Percentiles rank a stretch among this genome's conserved stretches.
Conservation (phyloP, 2,113 vertebrate genomes). For the Myotis lucifugus region DNA sequence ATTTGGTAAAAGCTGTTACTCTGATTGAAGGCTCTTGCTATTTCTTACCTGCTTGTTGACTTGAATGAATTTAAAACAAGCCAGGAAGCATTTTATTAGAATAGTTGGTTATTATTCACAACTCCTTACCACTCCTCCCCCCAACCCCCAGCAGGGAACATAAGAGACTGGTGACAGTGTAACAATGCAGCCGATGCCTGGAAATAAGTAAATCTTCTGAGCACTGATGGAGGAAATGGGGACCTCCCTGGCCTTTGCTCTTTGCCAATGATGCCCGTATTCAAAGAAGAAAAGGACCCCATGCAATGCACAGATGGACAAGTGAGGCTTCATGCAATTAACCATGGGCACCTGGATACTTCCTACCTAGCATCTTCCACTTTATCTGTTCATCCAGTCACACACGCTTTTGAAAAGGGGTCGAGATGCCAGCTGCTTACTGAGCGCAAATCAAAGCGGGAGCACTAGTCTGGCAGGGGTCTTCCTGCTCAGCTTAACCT, state of each 20-base stretch:
- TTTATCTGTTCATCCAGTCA: constrained; percentile 68
- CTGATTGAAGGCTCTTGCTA: not conserved
- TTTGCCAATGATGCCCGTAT: not conserved
- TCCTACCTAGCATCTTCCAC: constrained; percentile 52
- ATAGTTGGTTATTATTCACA: constrained; percentile 22
- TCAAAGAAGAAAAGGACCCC: constrained; percentile 45
- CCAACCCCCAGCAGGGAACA: not conserved
- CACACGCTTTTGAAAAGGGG: constrained; percentile 73
- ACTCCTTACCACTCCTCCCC: not conserved
- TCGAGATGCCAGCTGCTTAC: constrained; percentile 70
- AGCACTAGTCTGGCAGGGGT: constrained; percentile 50
- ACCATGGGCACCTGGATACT: constrained; percentile 69
- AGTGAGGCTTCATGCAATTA: constrained; percentile 64
- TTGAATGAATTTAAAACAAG: constrained; percentile 64
- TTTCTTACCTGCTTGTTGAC: constrained; percentile 56
- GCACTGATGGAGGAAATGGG: not conserved
- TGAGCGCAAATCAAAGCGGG: constrained; percentile 69
- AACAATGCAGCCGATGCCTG: not conserved
- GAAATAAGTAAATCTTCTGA: constrained; percentile 43
- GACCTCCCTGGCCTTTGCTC: constrained; percentile 44
- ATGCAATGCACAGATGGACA: constrained; percentile 27
- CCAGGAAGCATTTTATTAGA: constrained; percentile 46
- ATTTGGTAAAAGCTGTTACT: not conserved
- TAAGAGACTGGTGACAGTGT: not conserved
- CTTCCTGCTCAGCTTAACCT: constrained; percentile 58